Evolutionary conservation across 2,888 invertebrate species (phyloP).

Genomic region (Acanthococcus lagerstroemiae): DNA sequence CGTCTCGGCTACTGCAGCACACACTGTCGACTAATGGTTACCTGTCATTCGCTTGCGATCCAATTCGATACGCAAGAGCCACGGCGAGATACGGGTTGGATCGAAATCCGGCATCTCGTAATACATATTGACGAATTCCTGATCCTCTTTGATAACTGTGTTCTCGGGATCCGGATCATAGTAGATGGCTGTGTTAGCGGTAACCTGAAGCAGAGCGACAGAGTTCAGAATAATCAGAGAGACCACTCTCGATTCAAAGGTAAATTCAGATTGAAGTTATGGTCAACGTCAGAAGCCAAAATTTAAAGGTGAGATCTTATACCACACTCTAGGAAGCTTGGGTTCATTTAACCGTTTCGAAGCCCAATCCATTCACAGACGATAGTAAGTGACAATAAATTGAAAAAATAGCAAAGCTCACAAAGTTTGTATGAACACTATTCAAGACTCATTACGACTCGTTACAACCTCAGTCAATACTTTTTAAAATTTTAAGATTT

Average conservation of each 20-base stretch:
- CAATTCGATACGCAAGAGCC: conserved; percentile 94
- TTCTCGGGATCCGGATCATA: conserved; percentile 99
- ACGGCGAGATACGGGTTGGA: conserved; percentile 92
- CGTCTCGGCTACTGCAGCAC: neutral
- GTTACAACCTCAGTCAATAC: no score
- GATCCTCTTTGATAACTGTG: conserved; percentile 96
- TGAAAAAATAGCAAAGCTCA: no score
- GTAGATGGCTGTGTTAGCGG: conserved; percentile 98
- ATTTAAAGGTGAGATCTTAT: no score
- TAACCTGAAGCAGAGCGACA: conserved; percentile 46
- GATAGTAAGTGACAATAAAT: no score
- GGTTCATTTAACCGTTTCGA: no score
- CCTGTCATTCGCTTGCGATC: conserved; percentile 94
- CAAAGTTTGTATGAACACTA: no score
- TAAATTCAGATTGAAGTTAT: no score
- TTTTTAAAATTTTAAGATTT: no score
- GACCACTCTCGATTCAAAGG: neutral
- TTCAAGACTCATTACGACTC: no score
- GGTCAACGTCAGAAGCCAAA: no score
- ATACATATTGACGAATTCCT: conserved; percentile 98
- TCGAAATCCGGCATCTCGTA: conserved; percentile 99
- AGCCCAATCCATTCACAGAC: no score
- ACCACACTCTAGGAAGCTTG: no score
- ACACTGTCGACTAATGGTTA: conserved; percentile 32
- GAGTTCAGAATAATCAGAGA: neutral